Base-by-base conservation (phyloP, 1,140 invertebrate species). In the Bombus fervidus region DNA sequence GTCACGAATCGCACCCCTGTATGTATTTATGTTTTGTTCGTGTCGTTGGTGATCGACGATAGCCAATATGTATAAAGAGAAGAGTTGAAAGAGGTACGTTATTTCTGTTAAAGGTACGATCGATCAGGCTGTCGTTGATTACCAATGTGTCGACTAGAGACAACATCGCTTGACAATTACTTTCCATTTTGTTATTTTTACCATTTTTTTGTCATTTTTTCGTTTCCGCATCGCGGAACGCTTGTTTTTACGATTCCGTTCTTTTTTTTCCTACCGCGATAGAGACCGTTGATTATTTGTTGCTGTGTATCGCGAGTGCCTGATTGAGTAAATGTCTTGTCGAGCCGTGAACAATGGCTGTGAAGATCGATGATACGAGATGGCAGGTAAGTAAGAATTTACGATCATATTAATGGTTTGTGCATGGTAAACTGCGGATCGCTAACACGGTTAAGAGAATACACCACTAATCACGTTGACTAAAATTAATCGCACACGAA, bases 371-470 rank as follows among this genome's bases (percentile, higher is more conserved):
- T 34, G 31, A 85, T 43, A 43, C 73, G 41, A 76, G 57, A 66
- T 68, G 66, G 72, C 87, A 89, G 88, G 88, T 89, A 89, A 85
- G 88, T 89, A n/a, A 75, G 57, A 34, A 53, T 79, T 81, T 71
- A 81, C 13, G 22, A 62, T 72, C 6, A 39, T 39, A 41, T 72
- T 28, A 39, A 39, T 22, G 2, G 34, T 8, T 87, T 72, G 79
- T 37, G 57, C 39, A n/a, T 22, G 28, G 8, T 74, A 8, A 9
- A 34, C 37, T 71, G 13, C 10, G 12, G 5, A 15, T 15, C 41
- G 5, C 12, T 64, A 53, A 64, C 57, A 22, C 34, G 34, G 18
- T 43, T 66, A 18, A 31, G 18, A 25, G 13, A 41, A 41, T 41
- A 12, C n/a, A 73, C 28, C 39, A 8, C 28, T 34, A 47, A 43